phyloP scores from a whole-genome alignment of 1,140 invertebrate species.

The Musca domestica region DNA sequence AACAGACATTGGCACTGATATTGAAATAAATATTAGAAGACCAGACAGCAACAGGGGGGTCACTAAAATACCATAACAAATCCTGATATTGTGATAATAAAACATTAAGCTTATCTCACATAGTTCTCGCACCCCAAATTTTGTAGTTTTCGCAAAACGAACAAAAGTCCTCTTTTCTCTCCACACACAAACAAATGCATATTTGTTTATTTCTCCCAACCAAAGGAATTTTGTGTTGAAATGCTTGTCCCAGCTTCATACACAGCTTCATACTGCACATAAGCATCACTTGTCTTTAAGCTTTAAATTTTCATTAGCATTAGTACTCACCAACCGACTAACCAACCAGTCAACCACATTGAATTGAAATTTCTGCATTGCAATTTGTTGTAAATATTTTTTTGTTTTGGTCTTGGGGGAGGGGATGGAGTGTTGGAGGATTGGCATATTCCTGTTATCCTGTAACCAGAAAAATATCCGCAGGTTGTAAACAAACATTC shows the following conservation, averaged over 20 bases:
- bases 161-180: too few relatives aligned
- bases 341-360: too few relatives aligned
- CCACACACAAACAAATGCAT: too few relatives aligned
- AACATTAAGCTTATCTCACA: slow-evolving; percentile 14
- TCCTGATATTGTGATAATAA: slow-evolving; percentile 5
- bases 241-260: too few relatives aligned
- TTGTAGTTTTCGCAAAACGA: too few relatives aligned
- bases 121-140: too few relatives aligned
- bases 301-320: slow-evolving; percentile 14
- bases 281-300: neutral
- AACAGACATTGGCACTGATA: neutral
- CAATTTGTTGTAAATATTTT: too few relatives aligned
- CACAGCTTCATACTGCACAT: too few relatives aligned
- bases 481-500: slow-evolving; percentile 17
- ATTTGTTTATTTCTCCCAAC: too few relatives aligned
- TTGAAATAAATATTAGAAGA: neutral
- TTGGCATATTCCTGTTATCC: neutral
- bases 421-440: neutral
- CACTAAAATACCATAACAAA: slow-evolving; percentile 6
- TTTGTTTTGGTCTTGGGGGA: too few relatives aligned
- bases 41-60: neutral
- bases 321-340: neutral
- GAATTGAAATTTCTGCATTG: too few relatives aligned
- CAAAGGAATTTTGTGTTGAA: too few relatives aligned
- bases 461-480: slow-evolving; percentile 15